A percentile compares a stretch with the other conserved stretches of the same genome.
Conservation (phyloP, 2,888 invertebrate genomes). For the Synergus umbraculus region DNA sequence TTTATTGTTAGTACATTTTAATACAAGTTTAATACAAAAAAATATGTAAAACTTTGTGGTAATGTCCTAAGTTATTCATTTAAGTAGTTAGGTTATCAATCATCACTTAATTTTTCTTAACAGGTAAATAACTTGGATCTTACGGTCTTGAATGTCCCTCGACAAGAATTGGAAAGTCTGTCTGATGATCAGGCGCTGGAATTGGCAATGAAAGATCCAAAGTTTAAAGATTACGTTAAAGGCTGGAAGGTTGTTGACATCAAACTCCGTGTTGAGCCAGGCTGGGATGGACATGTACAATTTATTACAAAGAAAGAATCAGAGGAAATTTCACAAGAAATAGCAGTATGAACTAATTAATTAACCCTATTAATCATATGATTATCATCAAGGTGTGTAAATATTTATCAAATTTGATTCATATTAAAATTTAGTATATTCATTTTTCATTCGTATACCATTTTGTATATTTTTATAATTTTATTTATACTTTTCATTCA, state of each 20-base stretch:
- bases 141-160: slow-evolving; percentile 28
- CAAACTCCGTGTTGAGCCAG: slow-evolving; percentile 31
- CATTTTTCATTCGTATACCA: no score
- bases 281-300: slow-evolving; percentile 36
- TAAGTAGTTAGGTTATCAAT: neutral
- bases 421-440: no score
- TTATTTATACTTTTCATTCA: neutral
- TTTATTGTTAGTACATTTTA: neutral
- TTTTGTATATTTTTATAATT: neutral
- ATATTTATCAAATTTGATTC: neutral
- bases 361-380: neutral
- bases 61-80: neutral
- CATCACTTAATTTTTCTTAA: neutral
- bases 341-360: slow-evolving; percentile 16
- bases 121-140: slow-evolving; percentile 48
- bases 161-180: slow-evolving; percentile 43
- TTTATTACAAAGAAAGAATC: slow-evolving; percentile 41
- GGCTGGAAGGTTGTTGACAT: slow-evolving; percentile 44
- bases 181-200: slow-evolving; percentile 40
- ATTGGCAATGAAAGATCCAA: slow-evolving; percentile 42
- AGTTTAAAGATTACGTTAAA: slow-evolving; percentile 32
- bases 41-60: neutral
- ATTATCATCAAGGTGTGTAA: neutral
- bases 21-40: neutral
- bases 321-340: slow-evolving; percentile 45